Evolutionary conservation across 2,113 vertebrate species (phyloP).

Genomic region (Otus sunia): DNA sequence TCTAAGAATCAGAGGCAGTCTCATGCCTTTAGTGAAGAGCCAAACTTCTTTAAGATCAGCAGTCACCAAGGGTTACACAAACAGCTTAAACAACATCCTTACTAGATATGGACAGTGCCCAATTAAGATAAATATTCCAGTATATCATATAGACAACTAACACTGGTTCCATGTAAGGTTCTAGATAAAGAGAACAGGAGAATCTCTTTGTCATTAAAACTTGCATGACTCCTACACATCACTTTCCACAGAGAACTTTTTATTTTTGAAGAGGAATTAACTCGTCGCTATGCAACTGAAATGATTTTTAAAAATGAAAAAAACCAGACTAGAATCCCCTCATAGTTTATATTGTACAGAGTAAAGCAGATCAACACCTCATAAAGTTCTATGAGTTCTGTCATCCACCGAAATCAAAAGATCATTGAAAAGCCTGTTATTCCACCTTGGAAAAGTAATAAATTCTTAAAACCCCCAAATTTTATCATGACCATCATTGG

Average conservation of each 20-base stretch:
- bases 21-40: not conserved
- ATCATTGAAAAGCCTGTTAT: not conserved
- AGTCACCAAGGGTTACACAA: not conserved
- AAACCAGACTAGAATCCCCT: not conserved
- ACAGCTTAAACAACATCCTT: not conserved
- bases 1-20: not conserved
- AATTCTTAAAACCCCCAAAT: not conserved
- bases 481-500: not conserved
- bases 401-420: not conserved
- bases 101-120: not conserved
- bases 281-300: not conserved
- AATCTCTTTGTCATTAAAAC: not conserved
- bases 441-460: not conserved
- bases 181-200: not conserved
- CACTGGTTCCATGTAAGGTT: not conserved
- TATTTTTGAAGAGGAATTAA: not conserved
- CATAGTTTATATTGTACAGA: not conserved
- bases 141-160: not conserved
- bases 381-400: not conserved
- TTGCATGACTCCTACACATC: not conserved
- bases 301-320: not conserved
- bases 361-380: not conserved
- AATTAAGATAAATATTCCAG: not conserved
- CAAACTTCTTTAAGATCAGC: not conserved
- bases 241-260: not conserved